Conservation (phyloP, 2,888 invertebrate genomes). For the Tridacna crocea region DNA sequence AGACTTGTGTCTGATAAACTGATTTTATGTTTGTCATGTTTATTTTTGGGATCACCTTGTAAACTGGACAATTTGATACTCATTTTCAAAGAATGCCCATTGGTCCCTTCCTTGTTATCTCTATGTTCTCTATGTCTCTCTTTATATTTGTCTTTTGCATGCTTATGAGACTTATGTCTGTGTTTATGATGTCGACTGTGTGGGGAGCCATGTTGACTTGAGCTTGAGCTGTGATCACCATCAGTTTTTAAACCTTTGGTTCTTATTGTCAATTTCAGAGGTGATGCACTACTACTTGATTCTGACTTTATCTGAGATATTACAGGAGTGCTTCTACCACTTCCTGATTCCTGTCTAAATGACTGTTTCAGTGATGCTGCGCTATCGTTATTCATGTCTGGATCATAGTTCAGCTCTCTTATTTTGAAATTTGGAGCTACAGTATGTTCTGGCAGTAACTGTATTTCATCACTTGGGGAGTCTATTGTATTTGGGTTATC, state of each 20-base stretch:
- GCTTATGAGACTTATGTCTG: slow-evolving; percentile 56
- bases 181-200: slow-evolving; percentile 50
- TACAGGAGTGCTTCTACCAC: slow-evolving; percentile 31
- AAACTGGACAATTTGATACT: slow-evolving; percentile 59
- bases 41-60: slow-evolving; percentile 49
- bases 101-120: slow-evolving; percentile 40
- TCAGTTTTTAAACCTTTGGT: slow-evolving; percentile 58
- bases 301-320: slow-evolving; percentile 42
- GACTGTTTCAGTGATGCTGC: slow-evolving; percentile 34
- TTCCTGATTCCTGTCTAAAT: slow-evolving; percentile 33
- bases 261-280: slow-evolving; percentile 72
- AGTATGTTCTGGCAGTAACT: slow-evolving; percentile 50
- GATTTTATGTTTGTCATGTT: slow-evolving; percentile 52
- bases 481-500: slow-evolving; percentile 31
- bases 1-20: slow-evolving; percentile 54
- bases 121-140: slow-evolving; percentile 46
- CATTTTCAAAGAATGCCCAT: slow-evolving; percentile 55
- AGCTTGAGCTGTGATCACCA: slow-evolving; percentile 44
- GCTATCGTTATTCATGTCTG: slow-evolving; percentile 35
- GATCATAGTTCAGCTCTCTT: slow-evolving; percentile 46
- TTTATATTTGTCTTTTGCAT: slow-evolving; percentile 45
- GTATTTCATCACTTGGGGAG: slow-evolving; percentile 38
- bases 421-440: slow-evolving; percentile 46
- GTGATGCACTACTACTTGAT: slow-evolving; percentile 61
- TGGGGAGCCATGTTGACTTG: slow-evolving; percentile 52